These are phyloP conservation scores for Athalia cordata DNA, from an alignment of 2,888 invertebrate genomes.

Conservation along the genomic window DNA sequence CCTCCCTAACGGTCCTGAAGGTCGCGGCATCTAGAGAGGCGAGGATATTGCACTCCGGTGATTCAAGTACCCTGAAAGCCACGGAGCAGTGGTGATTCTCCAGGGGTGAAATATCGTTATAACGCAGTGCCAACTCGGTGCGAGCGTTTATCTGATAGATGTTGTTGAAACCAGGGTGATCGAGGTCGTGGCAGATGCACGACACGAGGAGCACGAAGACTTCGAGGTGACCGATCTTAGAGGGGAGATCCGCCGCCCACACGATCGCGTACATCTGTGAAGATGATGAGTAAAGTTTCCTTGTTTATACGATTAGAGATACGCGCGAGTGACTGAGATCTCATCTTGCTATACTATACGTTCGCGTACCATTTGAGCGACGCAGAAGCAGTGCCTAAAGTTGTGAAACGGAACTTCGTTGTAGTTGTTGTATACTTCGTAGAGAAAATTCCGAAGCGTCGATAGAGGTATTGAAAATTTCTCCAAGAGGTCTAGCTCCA, in stretches of 20 bases:
- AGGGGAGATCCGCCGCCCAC: constrained; percentile 82
- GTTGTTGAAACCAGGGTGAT: constrained; percentile 87
- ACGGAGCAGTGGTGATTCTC: constrained; percentile 92
- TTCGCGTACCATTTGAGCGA: constrained; percentile 86
- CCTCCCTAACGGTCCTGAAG: constrained; percentile 82
- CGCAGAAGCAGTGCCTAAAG: constrained; percentile 91
- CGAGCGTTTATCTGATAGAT: constrained; percentile 89
- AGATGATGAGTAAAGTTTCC: neutral
- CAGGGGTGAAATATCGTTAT: constrained; percentile 90
- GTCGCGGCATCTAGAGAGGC: constrained; percentile 79
- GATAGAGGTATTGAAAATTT: constrained; percentile 85
- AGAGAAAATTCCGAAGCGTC: constrained; percentile 82
- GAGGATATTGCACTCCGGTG: constrained; percentile 88
- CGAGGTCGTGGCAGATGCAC: constrained; percentile 88
- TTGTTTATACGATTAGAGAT: neutral
- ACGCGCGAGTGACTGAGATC: neutral
- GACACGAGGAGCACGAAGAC: constrained; percentile 85
- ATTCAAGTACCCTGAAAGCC: constrained; percentile 86
- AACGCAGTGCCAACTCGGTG: constrained; percentile 87
- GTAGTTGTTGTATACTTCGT: constrained; percentile 87
- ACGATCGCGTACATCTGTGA: constrained; percentile 88
- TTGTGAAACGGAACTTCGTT: constrained; percentile 92
- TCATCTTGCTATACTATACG: too few species aligned
- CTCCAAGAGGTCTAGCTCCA: constrained; percentile 84
- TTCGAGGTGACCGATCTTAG: constrained; percentile 84